These are phyloP conservation scores for Dinocampus coccinellae DNA, from an alignment of 2,888 invertebrate genomes.

Conservation along the genomic window DNA sequence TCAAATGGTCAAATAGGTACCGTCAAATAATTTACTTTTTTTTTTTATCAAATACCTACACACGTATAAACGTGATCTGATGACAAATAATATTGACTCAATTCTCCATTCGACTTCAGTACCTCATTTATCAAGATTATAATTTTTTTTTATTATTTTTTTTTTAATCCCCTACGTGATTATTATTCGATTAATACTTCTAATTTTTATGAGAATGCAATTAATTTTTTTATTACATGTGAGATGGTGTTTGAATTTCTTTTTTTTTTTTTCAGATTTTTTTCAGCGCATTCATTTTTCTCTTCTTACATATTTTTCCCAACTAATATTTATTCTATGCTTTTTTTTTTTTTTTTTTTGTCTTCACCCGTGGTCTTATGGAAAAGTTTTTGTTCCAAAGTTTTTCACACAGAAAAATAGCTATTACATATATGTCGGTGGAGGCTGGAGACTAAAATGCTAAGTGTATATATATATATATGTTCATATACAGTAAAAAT, in stretches of 20 bases:
- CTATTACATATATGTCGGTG: background rate
- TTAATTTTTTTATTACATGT: too few species aligned
- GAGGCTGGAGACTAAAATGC: background rate
- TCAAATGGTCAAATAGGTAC: too few species aligned
- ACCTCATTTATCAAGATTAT: background rate
- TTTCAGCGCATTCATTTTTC: background rate
- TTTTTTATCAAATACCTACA: too few species aligned
- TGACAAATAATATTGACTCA: background rate
- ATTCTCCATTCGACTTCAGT: background rate
- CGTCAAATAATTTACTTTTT: too few species aligned
- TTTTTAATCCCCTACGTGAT: background rate
- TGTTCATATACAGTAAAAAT: too few species aligned
- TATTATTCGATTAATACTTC: too few species aligned
- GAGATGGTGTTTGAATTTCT: too few species aligned
- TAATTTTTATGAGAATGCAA: too few species aligned
- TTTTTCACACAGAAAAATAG: background rate
- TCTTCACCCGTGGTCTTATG: background rate
- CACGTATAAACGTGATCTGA: background rate
- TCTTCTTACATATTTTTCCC: background rate
- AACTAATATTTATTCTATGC: background rate
- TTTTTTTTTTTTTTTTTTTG: background rate
- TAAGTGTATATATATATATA: background rate
- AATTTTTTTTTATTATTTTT: background rate
- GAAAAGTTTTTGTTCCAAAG: background rate
- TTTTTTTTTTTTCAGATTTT: too few species aligned